Base-by-base conservation (phyloP, 2,797 vertebrate species). In the Spinibarbus caldwelli region DNA sequence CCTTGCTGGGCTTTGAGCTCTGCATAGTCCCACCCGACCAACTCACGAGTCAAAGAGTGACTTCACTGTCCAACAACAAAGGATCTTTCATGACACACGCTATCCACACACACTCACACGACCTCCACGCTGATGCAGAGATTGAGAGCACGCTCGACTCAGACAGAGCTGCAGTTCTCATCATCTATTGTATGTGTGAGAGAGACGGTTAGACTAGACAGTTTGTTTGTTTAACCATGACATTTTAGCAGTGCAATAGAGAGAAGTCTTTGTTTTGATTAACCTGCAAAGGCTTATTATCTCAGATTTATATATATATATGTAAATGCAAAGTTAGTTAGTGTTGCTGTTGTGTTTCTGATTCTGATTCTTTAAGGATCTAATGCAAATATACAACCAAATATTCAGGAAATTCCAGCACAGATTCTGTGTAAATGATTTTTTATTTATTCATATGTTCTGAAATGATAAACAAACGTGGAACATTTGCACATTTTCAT, bases 31-130 rank as follows among this genome's bases (percentile, higher is more conserved):
- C 71, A 66, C 71, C 57, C 36, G 17, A 66, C 23, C 71, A 31
- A 41, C 59, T 5, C 71, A 23, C 82, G 2, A 83, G 57, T 49
- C 57, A 66, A 12, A 83, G 31, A 52, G 72, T 76, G 82, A 67
- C 81, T 83, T 83, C 82, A 76, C 72, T 66, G 45, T 66, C 71
- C 47, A 38, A 67, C 59, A 67, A 83, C 82, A 83, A 66, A 76
- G 45, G 45, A 14, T 76, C 82, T 52, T 82, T 83, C 29, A 66
- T 75, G 54, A 64, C 81, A 64, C 62, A 64, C 26, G 59, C 59
- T 29, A 64, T 64, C 26, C 26, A 6, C 59, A 62, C 70, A 68
- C 62, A 71, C 80, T 14, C 73, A 31, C 66, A 81, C 66, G 2
- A 45, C 34, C 49, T 59, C 19, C 38, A 64, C 29, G 14, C 54